These are phyloP conservation scores for Xenotilapia leptura DNA, from an alignment of 2,113 vertebrate species.

Conservation along the genomic window DNA sequence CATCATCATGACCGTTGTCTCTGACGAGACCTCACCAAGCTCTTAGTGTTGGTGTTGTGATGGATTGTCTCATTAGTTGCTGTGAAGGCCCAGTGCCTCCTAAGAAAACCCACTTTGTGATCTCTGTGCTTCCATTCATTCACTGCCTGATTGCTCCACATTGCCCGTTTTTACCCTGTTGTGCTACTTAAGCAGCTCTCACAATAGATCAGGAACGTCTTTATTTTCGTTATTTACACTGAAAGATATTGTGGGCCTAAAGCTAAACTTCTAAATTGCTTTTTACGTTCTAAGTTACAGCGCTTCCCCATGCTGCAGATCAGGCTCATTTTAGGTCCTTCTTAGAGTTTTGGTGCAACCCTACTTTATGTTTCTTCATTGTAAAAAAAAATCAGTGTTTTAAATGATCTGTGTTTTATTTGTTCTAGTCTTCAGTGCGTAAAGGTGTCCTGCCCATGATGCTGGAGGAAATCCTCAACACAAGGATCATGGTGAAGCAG, in stretches of 20 bases:
- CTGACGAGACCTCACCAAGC: background rate
- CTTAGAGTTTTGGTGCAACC: background rate
- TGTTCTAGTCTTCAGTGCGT: slow-evolving; percentile 82
- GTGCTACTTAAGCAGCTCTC: background rate
- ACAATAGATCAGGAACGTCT: background rate
- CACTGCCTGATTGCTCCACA: background rate
- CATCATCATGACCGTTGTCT: background rate
- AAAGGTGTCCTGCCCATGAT: slow-evolving; percentile 91
- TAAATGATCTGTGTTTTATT: background rate
- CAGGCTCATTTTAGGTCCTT: background rate
- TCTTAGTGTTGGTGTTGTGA: background rate
- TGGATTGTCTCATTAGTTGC: background rate
- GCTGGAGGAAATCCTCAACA: slow-evolving; percentile 94
- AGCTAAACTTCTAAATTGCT: background rate
- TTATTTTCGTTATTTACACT: background rate
- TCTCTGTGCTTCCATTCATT: background rate
- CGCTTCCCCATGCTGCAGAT: background rate
- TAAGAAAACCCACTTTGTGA: background rate
- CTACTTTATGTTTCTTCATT: background rate
- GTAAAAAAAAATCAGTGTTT: background rate
- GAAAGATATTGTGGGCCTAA: background rate
- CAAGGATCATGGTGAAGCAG: slow-evolving; percentile 94
- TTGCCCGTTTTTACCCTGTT: background rate
- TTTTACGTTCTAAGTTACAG: background rate
- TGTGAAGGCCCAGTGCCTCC: background rate